Percentiles rank a stretch among this genome's conserved stretches.
Conservation (phyloP, 2,113 vertebrate species). For the human region GRCh38 chr2:178014501-178015000, state of each 20-base stretch:
- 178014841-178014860: slow-evolving; percentile 18
- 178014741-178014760: slow-evolving; percentile 17
- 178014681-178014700: neutral
- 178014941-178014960: neutral
- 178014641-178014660: neutral
- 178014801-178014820: neutral
- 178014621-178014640: slow-evolving; percentile 18
- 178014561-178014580: slow-evolving; percentile 18
- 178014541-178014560: neutral
- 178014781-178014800: slow-evolving; percentile 32
- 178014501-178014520: neutral
- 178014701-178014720: neutral
- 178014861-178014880: neutral
- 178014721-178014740: neutral
- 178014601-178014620: neutral
- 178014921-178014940: neutral
- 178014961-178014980: slow-evolving; percentile 14
- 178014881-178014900: neutral
- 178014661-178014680: neutral
- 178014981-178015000: neutral
- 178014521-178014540: neutral
- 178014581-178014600: neutral
- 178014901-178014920: neutral
- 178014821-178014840: neutral
- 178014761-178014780: slow-evolving; percentile 12